Base-by-base conservation (phyloP, 30 jellyfish, hydroid and myxozoan genomes). In the Turritopsis rubra region DNA sequence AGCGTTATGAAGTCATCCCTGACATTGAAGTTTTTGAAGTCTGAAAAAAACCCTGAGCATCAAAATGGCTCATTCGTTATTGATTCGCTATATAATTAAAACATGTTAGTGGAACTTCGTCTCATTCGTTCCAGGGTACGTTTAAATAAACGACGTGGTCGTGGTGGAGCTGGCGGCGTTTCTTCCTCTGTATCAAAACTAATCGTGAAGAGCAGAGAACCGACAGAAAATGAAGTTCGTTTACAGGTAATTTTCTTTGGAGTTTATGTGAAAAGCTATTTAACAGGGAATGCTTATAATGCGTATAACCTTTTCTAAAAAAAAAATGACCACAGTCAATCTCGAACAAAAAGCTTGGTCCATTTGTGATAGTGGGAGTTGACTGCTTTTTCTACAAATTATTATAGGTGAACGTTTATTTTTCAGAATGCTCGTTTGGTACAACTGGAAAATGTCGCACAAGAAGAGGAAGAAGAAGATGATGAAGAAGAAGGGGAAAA, bases 121-220 rank as follows among this genome's bases (percentile, higher is more conserved):
- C 30, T 60, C 70, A 26, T 18, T 41, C 25, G 71, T n/a, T 52
- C 0, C 53, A 93, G 99, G 81, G 99, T 93, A n/a, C 90, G 89
- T 30, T 66, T 93, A 81, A 93, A 93, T 89, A 93, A 93, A 79
- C 86, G 99, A 54, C 85, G 99, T 1, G 95, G 92, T 4, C 82
- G 92, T 41, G 99, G 99, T 19, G 99, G 99, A 52, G 96, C 96
- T n/a, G 99, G 99, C 3, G 99, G 99, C 1, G 89, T 93, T 18
- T 29, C 96, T 24, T 93, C 99, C 20, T 91, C 99, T 21, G 99
- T 93, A 7, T 93, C 99, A 16, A 93, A 93, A 80, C 84, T 93
- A 53, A 83, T 93, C 60, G 99, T 93, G 54, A 84, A 88, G 83
- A 85, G 83, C 83, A 89, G 99, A 72, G 96, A 93, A 72, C 96